phyloP scores from a whole-genome alignment of 53 echinoderm and acorn worm genomes.

The Holothuria leucospilota region DNA sequence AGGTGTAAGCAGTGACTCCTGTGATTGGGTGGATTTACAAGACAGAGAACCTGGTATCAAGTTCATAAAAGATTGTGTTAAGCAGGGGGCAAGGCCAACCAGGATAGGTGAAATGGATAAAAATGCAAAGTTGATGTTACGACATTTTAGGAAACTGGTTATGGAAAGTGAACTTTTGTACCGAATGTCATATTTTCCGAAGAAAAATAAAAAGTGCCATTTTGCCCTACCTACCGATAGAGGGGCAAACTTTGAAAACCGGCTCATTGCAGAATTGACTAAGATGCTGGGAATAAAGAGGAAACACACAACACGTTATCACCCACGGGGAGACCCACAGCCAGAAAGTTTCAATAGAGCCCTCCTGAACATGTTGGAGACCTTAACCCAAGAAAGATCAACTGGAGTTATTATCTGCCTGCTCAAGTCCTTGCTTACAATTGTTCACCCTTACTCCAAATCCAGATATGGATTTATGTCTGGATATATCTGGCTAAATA shows the following conservation, averaged over 20 bases:
- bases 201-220: slow-evolving; percentile 1
- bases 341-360: slow-evolving; percentile 61
- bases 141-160: neutral
- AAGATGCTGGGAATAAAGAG: slow-evolving; percentile 13
- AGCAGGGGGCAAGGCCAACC: neutral
- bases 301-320: slow-evolving; percentile 44
- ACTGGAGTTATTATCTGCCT: slow-evolving; percentile 51
- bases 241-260: slow-evolving; percentile 38
- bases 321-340: slow-evolving; percentile 22
- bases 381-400: slow-evolving; percentile 35
- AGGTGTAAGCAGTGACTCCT: too few species aligned
- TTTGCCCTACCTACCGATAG: slow-evolving; percentile 16
- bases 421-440: slow-evolving; percentile 69
- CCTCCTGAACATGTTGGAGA: slow-evolving; percentile 59
- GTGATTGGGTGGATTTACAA: slow-evolving; percentile 21
- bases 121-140: slow-evolving; percentile 17
- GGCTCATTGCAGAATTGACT: slow-evolving; percentile 29
- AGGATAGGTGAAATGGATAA: neutral
- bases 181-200: neutral
- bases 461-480: too few species aligned
- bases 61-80: neutral
- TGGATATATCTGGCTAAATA: too few species aligned
- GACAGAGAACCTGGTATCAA: slow-evolving; percentile 11
- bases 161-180: slow-evolving; percentile 33
- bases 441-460: too few species aligned